Conservation (phyloP, 2,797 vertebrate species). For the Cyprinella venusta region DNA sequence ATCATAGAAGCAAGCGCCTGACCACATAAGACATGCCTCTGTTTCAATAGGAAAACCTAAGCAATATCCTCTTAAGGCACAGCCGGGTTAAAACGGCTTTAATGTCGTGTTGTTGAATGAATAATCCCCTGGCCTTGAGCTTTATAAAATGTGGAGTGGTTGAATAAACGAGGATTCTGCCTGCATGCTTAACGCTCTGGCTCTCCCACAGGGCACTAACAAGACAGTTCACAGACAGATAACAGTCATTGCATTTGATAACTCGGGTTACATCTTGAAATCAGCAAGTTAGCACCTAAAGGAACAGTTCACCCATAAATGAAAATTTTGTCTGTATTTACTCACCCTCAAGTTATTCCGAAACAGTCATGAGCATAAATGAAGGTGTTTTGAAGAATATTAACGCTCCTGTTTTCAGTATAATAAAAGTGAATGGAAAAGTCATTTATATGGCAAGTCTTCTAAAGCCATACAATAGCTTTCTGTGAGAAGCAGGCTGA, state of each 20-base stretch:
- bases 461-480: neutral
- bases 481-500: neutral
- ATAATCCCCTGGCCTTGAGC: conserved; percentile 18
- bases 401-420: neutral
- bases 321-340: neutral
- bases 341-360: neutral
- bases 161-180: conserved; percentile 11
- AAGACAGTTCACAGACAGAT: conserved; percentile 9
- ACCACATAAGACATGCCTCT: conserved; percentile 15
- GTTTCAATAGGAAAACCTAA: conserved; percentile 1
- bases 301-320: neutral
- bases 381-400: neutral
- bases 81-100: conserved; percentile 20
- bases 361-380: neutral
- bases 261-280: conserved; percentile 8
- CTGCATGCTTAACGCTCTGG: conserved; percentile 6
- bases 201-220: neutral
- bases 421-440: neutral
- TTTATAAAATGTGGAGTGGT: conserved; percentile 18
- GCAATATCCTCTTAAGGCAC: conserved; percentile 30
- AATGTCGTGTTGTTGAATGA: conserved; percentile 27
- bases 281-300: conserved; percentile 24
- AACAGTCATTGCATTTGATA: conserved; percentile 7
- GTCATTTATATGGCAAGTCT: neutral
- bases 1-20: conserved; percentile 5